Evolutionary conservation across 2,113 vertebrate genomes (phyloP).

Genomic region (Sinosuthora webbiana): DNA sequence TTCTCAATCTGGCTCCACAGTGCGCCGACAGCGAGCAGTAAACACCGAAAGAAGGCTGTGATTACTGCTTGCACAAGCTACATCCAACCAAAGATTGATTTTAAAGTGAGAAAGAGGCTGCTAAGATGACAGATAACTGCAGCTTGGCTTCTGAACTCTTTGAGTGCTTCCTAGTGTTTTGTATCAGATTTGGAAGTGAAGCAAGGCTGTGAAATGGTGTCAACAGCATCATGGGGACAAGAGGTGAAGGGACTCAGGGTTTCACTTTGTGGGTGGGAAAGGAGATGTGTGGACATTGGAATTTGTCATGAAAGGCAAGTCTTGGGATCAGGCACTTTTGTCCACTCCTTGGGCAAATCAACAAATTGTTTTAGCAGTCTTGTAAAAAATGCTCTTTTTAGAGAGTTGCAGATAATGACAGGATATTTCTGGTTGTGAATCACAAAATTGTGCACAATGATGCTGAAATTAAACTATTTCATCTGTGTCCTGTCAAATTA

Average conservation of each 20-base stretch:
- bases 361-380: not conserved
- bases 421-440: not conserved
- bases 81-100: not conserved
- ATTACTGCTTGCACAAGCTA: not conserved
- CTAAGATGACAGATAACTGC: not conserved
- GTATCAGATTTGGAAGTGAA: not conserved
- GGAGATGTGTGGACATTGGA: not conserved
- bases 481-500: not conserved
- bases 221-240: not conserved
- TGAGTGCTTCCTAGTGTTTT: not conserved
- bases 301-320: not conserved
- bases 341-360: not conserved
- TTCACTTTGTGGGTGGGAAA: not conserved
- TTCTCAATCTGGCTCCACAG: not conserved
- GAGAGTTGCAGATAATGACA: not conserved
- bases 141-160: not conserved
- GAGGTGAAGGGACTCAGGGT: not conserved
- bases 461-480: slow-evolving; percentile 6
- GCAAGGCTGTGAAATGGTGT: not conserved
- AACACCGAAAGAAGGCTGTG: not conserved
- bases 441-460: not conserved
- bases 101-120: not conserved
- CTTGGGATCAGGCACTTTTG: not conserved
- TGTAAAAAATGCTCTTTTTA: not conserved
- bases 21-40: not conserved